Evolutionary conservation across 2,888 invertebrate genomes (phyloP), one percentile per base, ranked within the genome.

Genomic region (Drosophila colorata): DNA sequence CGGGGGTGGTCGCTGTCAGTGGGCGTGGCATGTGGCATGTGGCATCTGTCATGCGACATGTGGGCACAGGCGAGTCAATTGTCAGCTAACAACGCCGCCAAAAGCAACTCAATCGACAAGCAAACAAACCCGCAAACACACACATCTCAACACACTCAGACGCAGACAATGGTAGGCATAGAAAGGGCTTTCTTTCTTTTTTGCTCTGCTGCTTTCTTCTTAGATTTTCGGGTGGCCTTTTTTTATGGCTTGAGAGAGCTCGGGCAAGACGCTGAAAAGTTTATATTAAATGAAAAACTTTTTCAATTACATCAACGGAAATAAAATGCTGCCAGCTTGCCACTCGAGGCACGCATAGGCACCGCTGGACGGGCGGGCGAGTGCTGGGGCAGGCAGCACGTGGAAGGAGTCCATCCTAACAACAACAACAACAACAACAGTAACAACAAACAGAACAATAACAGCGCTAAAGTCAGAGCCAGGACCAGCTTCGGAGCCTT

Each of bases 221-320:
- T 38, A 49, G 38, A 41, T 49, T 52, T 51, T 56, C 53, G 35
- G 44, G 38, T 13, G 33, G 40, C 23, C 59, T 60, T 68, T 60
- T 63, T 78, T 78, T 78, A 66, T 59, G 68, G 67, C 68, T 68
- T 67, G 70, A 51, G 58, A n/a, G 57, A 56, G 65, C 31, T 28
- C 57, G 48, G 63, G 69, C 73, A 80, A 75, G 78, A 71, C 72
- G 86, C 87, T 82, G 73, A 74, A 87, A 87, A 87, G 84, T 87
- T 87, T 87, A 89, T 90, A 90, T 90, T 90, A 90, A 89, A 90
- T 87, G 81, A 85, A 89, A 86, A 90, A 90, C 87, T 90, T 90
- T 90, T 90, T 90, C 90, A 90, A 90, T 90, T 90, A 90, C 88
- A 87, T 88, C 88, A 85, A 84, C 85, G 82, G 85, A 87, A 88